Base-by-base conservation (phyloP, 2,797 vertebrate species). In the Neostethus bicornis region DNA sequence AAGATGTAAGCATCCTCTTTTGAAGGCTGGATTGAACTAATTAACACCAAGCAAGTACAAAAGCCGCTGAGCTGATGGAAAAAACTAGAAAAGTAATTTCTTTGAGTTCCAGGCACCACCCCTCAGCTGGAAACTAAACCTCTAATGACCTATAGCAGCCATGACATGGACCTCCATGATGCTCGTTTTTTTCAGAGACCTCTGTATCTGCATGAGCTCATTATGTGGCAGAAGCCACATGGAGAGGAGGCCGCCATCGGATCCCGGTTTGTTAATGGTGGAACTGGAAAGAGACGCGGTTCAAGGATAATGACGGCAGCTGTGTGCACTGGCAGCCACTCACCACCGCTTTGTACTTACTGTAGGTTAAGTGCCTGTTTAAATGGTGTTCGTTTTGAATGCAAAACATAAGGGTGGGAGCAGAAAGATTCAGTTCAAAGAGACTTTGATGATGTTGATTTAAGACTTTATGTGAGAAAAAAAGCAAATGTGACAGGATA, bases 351-450 rank as follows among this genome's bases (percentile, higher is more conserved):
- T 28, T 23, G 76, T 37, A 44, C 45, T 37, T 37, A 35, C 50
- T 56, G 47, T 43, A 51, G 68, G 75, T 81, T 73, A 85, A 81
- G 75, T 77, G 69, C 13, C 63, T 54, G 61, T 79, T 75, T 57
- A 68, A 78, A 77, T 5, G 41, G 21, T 44, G 53, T 9, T 39
- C 34, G 37, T 49, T 72, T 37, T 20, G 39, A 61, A 62, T 53
- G 64, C 21, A 44, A 76, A 65, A 71, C 52, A 53, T 11, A 21
- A 48, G 64, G 21, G 51, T 41, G 28, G 37, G 12, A 7, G 66
- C 39, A 11, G 35, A 57, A 52, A 2, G 45, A 51, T 46, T 59
- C 47, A 13, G 51, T 60, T 59, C 35, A 41, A 12, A 53, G 21
- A 58, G 38, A 59, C 62, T 34, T 12, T 31, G 2, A 43, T 1